Evolutionary conservation across 2,797 vertebrate species (phyloP).

Genomic region (Spea hammondii): DNA sequence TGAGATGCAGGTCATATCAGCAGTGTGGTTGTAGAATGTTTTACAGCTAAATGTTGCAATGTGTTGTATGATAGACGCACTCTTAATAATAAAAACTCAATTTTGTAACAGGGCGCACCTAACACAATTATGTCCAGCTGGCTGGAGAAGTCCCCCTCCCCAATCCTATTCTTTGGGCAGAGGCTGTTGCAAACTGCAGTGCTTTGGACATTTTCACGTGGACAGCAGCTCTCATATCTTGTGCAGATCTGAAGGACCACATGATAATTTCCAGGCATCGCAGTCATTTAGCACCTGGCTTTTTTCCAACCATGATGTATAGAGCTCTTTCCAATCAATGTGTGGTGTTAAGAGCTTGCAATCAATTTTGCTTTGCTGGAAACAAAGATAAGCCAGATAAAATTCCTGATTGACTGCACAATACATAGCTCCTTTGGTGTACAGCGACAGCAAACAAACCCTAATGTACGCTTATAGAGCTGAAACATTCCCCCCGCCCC

Average conservation of each 20-base stretch:
- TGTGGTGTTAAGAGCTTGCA: conserved; percentile 1
- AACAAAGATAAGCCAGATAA: neutral
- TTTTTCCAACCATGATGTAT: neutral
- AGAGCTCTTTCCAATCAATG: neutral
- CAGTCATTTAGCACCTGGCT: neutral
- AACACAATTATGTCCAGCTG: too few species aligned
- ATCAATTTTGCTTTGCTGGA: neutral
- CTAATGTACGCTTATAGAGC: neutral
- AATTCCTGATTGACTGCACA: neutral
- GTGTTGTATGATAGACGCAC: neutral
- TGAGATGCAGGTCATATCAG: neutral
- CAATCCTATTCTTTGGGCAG: neutral
- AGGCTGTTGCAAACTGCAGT: too few species aligned
- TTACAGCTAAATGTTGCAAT: neutral
- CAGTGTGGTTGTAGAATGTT: neutral
- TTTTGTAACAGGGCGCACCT: too few species aligned
- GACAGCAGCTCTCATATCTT: neutral
- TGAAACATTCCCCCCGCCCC: neutral
- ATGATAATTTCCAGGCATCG: neutral
- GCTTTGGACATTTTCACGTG: too few species aligned
- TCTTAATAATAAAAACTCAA: too few species aligned
- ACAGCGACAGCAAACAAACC: neutral
- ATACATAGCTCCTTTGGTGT: neutral
- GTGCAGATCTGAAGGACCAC: neutral
- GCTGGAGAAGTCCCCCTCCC: too few species aligned